Base-by-base conservation (phyloP, 2,113 vertebrate genomes). In the Myiagra hebetior region DNA sequence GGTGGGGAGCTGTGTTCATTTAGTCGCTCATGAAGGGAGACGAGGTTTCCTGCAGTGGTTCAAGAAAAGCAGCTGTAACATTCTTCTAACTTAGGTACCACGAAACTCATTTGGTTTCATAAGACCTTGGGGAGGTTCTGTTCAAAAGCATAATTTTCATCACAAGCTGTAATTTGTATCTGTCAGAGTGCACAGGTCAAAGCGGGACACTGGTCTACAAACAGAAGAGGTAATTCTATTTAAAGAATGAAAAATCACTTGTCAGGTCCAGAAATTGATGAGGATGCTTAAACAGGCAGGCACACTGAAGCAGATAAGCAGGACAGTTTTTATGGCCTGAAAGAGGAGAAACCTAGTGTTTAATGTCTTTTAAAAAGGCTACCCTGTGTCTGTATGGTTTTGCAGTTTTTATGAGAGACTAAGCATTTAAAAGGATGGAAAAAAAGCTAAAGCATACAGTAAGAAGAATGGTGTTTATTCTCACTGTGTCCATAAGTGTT, bases 171-270 rank as follows among this genome's bases (percentile, higher is more conserved):
- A 93, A 94, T 88, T 85, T 91, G 30, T 95, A 91, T 82, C 77
- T 93, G 89, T 92, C 87, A 90, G 86, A 87, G 30, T 47, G 62
- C 63, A 53, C 39, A 69, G 94, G 68, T 95, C 86, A 85, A 83
- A 93, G 39, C 42, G 69, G 94, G 89, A 85, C 82, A 78, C 59
- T 69, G 50, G 62, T 78, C 93, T 91, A 76, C 78, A 81, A 77
- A 78, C 39, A 87, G 85, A 77, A 76, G 44, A 90, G 52, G 83
- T 87, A 80, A 59, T 67, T 88, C 86, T 96, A 65, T 95, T 91
- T 94, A 86, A 93, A 88, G 85, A 95, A 81, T 86, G 92, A 93
- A 91, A 92, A 91, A 96, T 95, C 86, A 74, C 93, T 93, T 96
- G 82, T 94, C 95, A 60, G 44, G 77, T 72, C 41, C 76, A 81